Conservation (phyloP, 2,797 vertebrate genomes). For the Choloepus didactylus region DNA sequence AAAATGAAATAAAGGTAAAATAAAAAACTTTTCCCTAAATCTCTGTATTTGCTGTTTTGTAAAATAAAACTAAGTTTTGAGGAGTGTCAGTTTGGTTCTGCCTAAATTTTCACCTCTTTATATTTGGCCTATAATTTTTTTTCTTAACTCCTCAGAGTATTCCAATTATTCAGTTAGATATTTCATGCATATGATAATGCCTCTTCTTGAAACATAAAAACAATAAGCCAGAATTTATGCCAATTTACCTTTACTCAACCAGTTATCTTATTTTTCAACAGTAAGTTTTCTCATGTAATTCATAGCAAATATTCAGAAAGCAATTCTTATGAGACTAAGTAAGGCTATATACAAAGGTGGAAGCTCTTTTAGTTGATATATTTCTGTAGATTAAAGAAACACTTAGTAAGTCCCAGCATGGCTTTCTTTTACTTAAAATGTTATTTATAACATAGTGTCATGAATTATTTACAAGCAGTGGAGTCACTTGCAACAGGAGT, state of each 20-base stretch:
- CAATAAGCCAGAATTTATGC: neutral
- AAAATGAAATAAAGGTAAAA: neutral
- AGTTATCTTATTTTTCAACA: neutral
- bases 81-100: neutral
- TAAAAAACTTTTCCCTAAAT: neutral
- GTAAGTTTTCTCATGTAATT: neutral
- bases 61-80: neutral
- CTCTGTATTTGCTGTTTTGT: neutral
- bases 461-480: conserved; percentile 82
- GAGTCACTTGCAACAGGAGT: conserved; percentile 70
- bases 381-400: conserved; percentile 73
- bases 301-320: conserved; percentile 23
- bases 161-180: conserved; percentile 17
- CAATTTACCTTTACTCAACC: neutral
- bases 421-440: conserved; percentile 76
- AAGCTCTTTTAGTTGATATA: conserved; percentile 67
- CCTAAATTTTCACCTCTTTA: neutral
- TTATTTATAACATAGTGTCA: conserved; percentile 76
- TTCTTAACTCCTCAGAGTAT: neutral
- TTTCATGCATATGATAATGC: neutral
- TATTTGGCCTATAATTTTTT: neutral
- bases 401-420: conserved; percentile 69
- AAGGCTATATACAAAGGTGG: neutral
- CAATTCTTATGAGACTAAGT: conserved; percentile 47
- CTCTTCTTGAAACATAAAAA: neutral